Conservation (phyloP, 2,797 vertebrate genomes). For the Novumbra hubbsi region DNA sequence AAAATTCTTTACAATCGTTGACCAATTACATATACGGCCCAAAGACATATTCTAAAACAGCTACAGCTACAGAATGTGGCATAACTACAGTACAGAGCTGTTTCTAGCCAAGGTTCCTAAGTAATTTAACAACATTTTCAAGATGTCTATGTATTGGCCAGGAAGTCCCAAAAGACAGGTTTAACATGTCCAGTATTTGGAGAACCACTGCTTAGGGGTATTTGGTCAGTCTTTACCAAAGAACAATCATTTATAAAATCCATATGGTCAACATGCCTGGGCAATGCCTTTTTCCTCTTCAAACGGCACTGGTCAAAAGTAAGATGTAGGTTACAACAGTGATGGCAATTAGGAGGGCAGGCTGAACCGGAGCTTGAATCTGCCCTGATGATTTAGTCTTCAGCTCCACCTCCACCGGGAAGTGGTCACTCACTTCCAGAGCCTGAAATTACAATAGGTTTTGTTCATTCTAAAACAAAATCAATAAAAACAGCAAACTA, state of each 20-base stretch:
- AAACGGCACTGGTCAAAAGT: neutral
- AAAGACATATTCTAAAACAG: too few relatives aligned
- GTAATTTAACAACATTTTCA: too few relatives aligned
- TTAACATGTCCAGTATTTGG: neutral
- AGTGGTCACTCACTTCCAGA: constrained; percentile 39
- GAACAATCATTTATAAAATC: neutral
- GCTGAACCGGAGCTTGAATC: constrained; percentile 32
- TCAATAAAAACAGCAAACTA: neutral
- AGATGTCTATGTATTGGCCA: too few relatives aligned
- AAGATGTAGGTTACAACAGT: neutral
- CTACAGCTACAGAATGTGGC: too few relatives aligned
- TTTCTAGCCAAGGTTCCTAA: too few relatives aligned
- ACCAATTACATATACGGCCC: too few relatives aligned
- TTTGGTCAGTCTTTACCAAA: neutral
- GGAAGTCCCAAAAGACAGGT: neutral
- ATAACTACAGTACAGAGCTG: too few relatives aligned
- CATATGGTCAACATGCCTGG: neutral
- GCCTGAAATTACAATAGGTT: constrained; percentile 40
- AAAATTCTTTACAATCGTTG: too few relatives aligned
- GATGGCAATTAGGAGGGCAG: constrained; percentile 40
- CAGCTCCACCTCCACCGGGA: constrained; percentile 51
- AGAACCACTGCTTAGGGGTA: neutral
- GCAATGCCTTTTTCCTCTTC: neutral
- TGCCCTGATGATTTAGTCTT: constrained; percentile 33
- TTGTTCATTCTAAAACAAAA: neutral